Evolutionary conservation across 2,888 invertebrate genomes (phyloP).

Genomic region (Melinaea marsaeus): DNA sequence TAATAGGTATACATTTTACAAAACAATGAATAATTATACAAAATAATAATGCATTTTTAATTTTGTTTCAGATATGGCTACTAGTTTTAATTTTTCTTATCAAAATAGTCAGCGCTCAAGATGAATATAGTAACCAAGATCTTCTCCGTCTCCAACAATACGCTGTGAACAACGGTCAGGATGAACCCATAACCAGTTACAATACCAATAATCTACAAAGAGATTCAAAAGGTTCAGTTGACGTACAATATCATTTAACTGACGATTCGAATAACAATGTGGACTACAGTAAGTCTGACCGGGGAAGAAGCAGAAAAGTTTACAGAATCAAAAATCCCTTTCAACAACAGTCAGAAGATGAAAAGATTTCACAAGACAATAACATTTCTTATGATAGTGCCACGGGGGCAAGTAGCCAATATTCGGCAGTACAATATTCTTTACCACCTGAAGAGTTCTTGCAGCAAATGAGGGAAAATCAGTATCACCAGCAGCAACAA

Average conservation of each 20-base stretch:
- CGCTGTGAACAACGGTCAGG: constrained; percentile 53
- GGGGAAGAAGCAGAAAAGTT: constrained; percentile 56
- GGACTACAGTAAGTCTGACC: constrained; percentile 52
- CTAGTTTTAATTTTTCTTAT: constrained; percentile 61
- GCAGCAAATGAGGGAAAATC: constrained; percentile 64
- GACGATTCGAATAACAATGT: constrained; percentile 56
- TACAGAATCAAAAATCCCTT: constrained; percentile 71
- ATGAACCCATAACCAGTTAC: constrained; percentile 55
- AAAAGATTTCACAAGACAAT: constrained; percentile 44
- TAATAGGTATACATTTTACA: too few species aligned
- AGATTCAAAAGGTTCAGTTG: constrained; percentile 56
- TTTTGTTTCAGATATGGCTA: constrained; percentile 70
- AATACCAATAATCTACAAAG: constrained; percentile 55
- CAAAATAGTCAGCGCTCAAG: constrained; percentile 56
- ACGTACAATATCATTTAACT: constrained; percentile 52
- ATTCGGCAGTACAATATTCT: constrained; percentile 69
- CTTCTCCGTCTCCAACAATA: constrained; percentile 59
- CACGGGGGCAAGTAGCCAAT: constrained; percentile 71
- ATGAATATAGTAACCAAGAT: constrained; percentile 63
- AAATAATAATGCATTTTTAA: constrained; percentile 21
- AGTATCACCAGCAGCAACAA: constrained; percentile 47
- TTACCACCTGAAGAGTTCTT: constrained; percentile 72
- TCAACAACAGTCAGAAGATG: constrained; percentile 52
- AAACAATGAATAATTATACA: too few species aligned
- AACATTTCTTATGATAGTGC: constrained; percentile 57